A percentile compares a stretch with the other conserved stretches of the same genome.
Evolutionary conservation across 2,797 vertebrate species (phyloP).

Genomic region (Chiroxiphia lanceolata): DNA sequence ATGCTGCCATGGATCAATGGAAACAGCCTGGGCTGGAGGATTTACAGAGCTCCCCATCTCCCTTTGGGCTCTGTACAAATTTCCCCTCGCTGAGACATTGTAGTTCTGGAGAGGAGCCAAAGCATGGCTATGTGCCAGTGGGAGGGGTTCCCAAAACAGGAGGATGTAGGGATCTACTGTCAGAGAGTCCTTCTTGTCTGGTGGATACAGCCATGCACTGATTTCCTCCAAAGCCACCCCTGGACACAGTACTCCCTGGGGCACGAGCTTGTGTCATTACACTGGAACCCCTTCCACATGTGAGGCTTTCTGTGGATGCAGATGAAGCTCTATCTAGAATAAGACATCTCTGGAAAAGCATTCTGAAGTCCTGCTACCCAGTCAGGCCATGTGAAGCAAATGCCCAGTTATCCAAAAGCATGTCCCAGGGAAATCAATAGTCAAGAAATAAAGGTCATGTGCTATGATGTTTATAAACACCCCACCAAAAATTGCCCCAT

Average conservation of each 20-base stretch:
- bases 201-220: background rate
- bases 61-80: background rate
- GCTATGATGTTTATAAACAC: background rate
- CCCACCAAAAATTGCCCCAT: background rate
- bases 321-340: background rate
- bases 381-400: background rate
- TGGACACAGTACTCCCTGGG: background rate
- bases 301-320: background rate
- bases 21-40: background rate
- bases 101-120: background rate
- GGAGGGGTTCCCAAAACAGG: background rate
- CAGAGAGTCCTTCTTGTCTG: background rate
- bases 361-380: background rate
- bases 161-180: background rate
- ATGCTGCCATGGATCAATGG: background rate
- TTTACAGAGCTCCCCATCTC: slow-evolving; percentile 9
- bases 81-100: background rate
- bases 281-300: background rate
- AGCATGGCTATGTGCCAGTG: background rate
- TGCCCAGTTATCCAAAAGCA: background rate
- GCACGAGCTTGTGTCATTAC: background rate
- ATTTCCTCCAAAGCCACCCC: background rate
- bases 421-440: background rate
- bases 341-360: background rate
- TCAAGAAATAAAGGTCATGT: background rate